Base-by-base conservation (phyloP, 2,888 invertebrate species). In the Drosophila meridiana region DNA sequence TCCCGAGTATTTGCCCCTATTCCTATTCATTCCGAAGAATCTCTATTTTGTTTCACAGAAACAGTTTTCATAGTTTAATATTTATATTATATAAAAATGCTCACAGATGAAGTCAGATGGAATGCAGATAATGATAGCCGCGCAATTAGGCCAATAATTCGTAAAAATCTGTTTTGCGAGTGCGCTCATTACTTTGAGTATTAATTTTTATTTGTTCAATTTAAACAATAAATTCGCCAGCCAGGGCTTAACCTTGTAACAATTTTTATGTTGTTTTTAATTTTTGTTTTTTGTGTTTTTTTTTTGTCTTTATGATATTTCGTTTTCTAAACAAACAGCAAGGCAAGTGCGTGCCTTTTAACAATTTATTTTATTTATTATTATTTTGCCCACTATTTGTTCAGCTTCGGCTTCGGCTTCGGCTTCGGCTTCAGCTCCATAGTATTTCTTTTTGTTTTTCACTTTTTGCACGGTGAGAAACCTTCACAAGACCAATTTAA, bases 281-380 rank as follows among this genome's bases (percentile, higher is more conserved):
- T 43, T 53, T 9, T 52, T n/a, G 20, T 57, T 47, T 63, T 53
- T 43, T 60, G 3, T 52, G 13, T 14, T 64, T 48, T 26, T 47
- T 53, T 50, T 45, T 65, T 47, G 38, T 40, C 14, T 56, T 56
- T 56, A 42, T 53, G 36, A 53, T 63, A 40, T 58, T 53, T 67
- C 59, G 67, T 73, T 82, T 82, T 80, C 80, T 81, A 80, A 77
- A 80, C 75, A 80, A 80, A 77, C 69, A 80, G 30, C 73, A 52
- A 66, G 56, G 62, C 81, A 80, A 67, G 70, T 76, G 80, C 78
- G 80, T 72, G 80, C 77, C 64, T 76, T 75, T 72, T 65, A 76
- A 80, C 82, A 72, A 75, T 74, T 78, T 82, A 73, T 69, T 63
- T 69, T 57, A 66, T 69, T 61, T 59, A 60, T 64, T 76, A 69